A percentile compares a stretch with the other conserved stretches of the same genome.
Evolutionary conservation across 2,797 vertebrate genomes (phyloP).

Genomic region (Tamandua tetradactyla): DNA sequence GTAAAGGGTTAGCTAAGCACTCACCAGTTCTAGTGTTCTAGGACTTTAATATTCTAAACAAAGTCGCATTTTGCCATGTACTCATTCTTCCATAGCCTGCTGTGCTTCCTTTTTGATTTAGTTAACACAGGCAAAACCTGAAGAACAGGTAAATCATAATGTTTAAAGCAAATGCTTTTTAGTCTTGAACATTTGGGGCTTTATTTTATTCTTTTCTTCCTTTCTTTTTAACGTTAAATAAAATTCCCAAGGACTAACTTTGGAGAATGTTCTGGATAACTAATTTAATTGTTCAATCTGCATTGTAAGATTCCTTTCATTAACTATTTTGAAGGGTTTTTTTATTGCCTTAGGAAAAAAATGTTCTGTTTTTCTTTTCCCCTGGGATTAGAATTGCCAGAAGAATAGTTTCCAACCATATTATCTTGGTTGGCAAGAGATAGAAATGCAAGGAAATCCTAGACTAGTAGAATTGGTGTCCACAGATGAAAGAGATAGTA

Average conservation of each 20-base stretch:
- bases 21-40: not conserved
- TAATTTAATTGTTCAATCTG: slow-evolving; percentile 45
- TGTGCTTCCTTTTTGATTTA: slow-evolving; percentile 4
- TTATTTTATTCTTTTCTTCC: not conserved
- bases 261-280: slow-evolving; percentile 43
- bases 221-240: not conserved
- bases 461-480: not conserved
- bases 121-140: slow-evolving; percentile 25
- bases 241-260: slow-evolving; percentile 38
- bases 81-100: not conserved
- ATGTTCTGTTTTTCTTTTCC: slow-evolving; percentile 15
- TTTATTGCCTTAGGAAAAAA: slow-evolving; percentile 21
- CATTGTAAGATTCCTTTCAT: slow-evolving; percentile 62
- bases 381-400: not conserved
- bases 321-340: slow-evolving; percentile 35
- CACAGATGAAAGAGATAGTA: slow-evolving; percentile 38
- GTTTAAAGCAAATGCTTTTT: slow-evolving; percentile 49
- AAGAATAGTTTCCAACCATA: not conserved
- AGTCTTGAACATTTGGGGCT: not conserved
- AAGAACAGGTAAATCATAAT: not conserved
- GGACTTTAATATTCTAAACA: slow-evolving; percentile 3
- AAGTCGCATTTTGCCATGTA: not conserved
- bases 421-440: slow-evolving; percentile 52
- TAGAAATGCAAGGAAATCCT: not conserved
- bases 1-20: not conserved